Evolutionary conservation across 2,797 vertebrate genomes (phyloP).

Genomic region (Knipowitschia caucasica): DNA sequence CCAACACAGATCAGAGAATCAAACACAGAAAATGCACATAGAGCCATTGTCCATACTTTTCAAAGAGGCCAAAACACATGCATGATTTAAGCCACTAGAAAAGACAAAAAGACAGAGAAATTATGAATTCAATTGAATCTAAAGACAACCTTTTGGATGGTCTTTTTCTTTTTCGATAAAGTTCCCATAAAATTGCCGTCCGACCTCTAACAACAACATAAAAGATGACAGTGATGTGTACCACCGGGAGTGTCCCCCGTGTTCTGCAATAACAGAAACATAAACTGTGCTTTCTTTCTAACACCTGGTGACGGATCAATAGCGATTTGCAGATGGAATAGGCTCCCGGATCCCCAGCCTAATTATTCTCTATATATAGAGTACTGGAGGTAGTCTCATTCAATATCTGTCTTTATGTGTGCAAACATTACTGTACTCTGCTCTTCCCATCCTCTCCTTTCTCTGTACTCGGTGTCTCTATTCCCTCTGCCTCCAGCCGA

Average conservation of each 20-base stretch:
- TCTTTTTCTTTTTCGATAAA: no score
- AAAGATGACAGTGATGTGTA: not conserved
- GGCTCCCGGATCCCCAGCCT: conserved; percentile 31
- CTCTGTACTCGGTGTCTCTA: not conserved
- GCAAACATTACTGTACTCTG: not conserved
- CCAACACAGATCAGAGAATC: no score
- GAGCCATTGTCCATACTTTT: no score
- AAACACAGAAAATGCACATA: no score
- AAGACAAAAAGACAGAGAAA: no score
- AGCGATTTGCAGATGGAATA: conserved; percentile 27
- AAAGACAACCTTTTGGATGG: no score
- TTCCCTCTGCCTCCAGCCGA: conserved; percentile 17
- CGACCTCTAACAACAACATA: no score
- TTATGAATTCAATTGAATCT: no score
- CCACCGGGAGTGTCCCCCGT: no score
- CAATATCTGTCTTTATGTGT: not conserved
- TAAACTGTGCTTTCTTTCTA: not conserved
- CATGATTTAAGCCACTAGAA: no score
- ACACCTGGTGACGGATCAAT: conserved; percentile 45
- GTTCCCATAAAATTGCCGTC: no score
- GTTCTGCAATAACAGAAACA: conserved; percentile 1
- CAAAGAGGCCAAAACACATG: no score
- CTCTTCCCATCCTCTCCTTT: not conserved
- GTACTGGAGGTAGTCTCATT: not conserved
- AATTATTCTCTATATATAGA: conserved; percentile 16